phyloP scores from a whole-genome alignment of 2,888 invertebrate species.

The Mimas tiliae region DNA sequence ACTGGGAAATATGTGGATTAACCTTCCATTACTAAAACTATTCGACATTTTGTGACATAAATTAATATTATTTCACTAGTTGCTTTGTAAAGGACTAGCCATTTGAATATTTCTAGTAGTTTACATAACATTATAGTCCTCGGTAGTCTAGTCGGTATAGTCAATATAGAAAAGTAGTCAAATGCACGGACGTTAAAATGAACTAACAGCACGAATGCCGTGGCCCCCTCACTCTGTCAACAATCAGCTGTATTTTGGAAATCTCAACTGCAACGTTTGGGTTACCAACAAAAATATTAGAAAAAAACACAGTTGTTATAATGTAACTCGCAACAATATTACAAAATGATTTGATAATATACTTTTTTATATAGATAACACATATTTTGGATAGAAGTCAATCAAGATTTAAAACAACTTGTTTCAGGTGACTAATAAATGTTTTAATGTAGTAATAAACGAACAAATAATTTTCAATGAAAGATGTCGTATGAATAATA shows the following conservation, averaged over 20 bases:
- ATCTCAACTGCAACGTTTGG: conserved; percentile 11
- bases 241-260: conserved; percentile 57
- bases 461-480: no score
- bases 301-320: not conserved
- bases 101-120: not conserved
- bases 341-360: not conserved
- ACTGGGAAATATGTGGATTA: conserved; percentile 29
- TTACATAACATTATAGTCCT: not conserved
- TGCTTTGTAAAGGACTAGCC: not conserved
- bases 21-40: not conserved
- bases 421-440: no score
- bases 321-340: not conserved
- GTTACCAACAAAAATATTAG: not conserved
- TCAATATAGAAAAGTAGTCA: conserved; percentile 16
- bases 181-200: conserved; percentile 42
- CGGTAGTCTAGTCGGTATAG: not conserved
- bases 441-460: no score
- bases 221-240: conserved; percentile 68
- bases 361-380: no score
- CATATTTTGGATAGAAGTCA: no score
- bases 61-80: not conserved
- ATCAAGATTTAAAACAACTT: no score
- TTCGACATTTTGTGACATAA: conserved; percentile 29
- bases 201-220: conserved; percentile 47
- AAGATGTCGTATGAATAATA: no score